Base-by-base conservation (phyloP, 2,113 vertebrate genomes). In the Odocoileus hemionus region DNA sequence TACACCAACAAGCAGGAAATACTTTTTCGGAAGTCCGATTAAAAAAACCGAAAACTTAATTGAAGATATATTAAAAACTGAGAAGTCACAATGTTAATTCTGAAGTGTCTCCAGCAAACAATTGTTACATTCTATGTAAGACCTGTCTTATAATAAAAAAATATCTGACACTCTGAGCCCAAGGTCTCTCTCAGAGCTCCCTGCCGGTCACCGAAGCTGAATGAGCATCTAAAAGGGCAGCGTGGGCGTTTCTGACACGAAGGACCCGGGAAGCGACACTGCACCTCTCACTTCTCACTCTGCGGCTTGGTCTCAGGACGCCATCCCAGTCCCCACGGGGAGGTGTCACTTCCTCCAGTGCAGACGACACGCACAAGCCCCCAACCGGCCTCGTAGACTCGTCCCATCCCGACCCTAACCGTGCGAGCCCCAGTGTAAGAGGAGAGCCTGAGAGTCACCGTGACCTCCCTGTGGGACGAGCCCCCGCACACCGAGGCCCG, bases 191-290 rank as follows among this genome's bases (percentile, higher is more conserved):
- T 21, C 30, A 2, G 4, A 9, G 86, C 47, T 28, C 1, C 76
- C 16, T 12, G 58, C 17, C 3, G 2, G 39, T 36, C 28, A 36
- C 15, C 78, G 25, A 67, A 60, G 79, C 17, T 47, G 39, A 47
- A 23, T 6, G 13, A 45, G 17, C 78, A 25, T 70, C n/a, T 70
- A 9, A 11, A 36, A 70, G 17, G n/a, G 52, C 16, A 39, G 54
- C 1, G 33, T 5, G 1, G 30, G 7, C 10, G 16, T 6, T 6
- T 79, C 55, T 17, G 1, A 45, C 4, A 16, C 1, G 2, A 61
- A 39, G 86, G 12, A 12, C 54, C 12, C 12, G 8, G 30, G 23
- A 47, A 39, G 7, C 3, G 11, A 43, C 36, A 55, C 7, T 7
- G 12, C 33, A 10, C 16, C 79, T 10, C 21, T 36, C 33, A 15